Evolutionary conservation across 2,797 vertebrate species (phyloP).

Genomic region (Phalanger gymnotis): DNA sequence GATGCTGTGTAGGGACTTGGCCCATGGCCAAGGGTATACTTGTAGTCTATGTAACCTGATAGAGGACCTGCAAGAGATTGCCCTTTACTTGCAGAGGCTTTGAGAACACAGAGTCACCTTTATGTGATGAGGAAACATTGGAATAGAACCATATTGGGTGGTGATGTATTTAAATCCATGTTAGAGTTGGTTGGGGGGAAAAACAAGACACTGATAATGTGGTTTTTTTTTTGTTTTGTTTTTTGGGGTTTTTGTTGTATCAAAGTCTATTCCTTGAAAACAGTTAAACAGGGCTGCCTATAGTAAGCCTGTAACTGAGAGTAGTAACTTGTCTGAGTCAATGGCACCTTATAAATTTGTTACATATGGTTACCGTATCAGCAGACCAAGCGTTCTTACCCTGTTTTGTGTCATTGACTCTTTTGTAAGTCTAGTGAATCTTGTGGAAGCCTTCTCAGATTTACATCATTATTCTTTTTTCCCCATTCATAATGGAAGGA

Average conservation of each 20-base stretch:
- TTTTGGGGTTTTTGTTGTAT: background rate
- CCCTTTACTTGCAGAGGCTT: background rate
- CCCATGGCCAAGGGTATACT: background rate
- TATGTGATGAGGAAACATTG: background rate
- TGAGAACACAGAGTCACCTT: background rate
- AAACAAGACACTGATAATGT: background rate
- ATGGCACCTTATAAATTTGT: background rate
- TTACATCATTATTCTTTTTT: background rate
- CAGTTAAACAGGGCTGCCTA: background rate
- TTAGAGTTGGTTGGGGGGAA: background rate
- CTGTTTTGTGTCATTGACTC: background rate
- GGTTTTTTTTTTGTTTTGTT: too few relatives aligned
- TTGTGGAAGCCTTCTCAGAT: background rate
- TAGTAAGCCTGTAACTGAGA: background rate
- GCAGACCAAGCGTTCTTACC: background rate
- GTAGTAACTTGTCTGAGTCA: background rate
- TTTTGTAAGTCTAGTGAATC: background rate
- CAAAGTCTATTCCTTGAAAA: background rate
- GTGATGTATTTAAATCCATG: background rate
- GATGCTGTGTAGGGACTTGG: background rate
- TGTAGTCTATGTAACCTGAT: background rate
- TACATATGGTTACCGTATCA: background rate
- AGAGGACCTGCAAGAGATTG: background rate
- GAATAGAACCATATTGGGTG: background rate
- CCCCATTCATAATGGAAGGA: background rate